These are phyloP conservation scores for Amphilophus citrinellus DNA, from an alignment of 2,113 vertebrate species.

Conservation along the genomic window DNA sequence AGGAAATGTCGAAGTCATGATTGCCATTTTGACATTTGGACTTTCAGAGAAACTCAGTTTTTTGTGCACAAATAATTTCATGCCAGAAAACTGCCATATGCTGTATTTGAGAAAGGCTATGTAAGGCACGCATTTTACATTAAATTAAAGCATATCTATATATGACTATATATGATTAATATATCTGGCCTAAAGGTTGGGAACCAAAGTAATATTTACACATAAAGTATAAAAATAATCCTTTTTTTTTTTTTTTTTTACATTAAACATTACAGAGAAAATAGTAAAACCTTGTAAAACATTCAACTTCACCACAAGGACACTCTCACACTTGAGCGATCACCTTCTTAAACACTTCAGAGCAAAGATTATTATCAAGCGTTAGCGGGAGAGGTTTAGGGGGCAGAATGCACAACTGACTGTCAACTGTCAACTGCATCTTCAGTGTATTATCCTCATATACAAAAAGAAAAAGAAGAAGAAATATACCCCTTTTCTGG, in stretches of 20 bases:
- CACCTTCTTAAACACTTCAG: not conserved
- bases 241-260: too few relatives aligned
- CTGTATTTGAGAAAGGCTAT: not conserved
- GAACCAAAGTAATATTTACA: too few relatives aligned
- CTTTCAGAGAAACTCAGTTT: not conserved
- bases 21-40: too few relatives aligned
- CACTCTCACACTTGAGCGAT: not conserved
- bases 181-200: too few relatives aligned
- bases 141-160: not conserved
- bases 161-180: too few relatives aligned
- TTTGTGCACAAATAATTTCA: too few relatives aligned
- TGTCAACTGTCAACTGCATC: not conserved
- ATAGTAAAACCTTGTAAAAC: not conserved
- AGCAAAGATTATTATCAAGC: conserved; percentile 14
- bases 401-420: not conserved
- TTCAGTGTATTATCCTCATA: not conserved
- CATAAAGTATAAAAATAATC: too few relatives aligned
- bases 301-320: not conserved
- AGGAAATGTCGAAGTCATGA: too few relatives aligned
- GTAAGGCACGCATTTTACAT: not conserved
- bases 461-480: not conserved
- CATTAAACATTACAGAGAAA: too few relatives aligned
- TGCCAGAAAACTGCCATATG: too few relatives aligned
- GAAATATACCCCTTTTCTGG: not conserved
- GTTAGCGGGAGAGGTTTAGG: not conserved